Evolutionary conservation across 2,888 invertebrate genomes (phyloP), one percentile per base, ranked within the genome.

Genomic region (Ectemnius lituratus): DNA sequence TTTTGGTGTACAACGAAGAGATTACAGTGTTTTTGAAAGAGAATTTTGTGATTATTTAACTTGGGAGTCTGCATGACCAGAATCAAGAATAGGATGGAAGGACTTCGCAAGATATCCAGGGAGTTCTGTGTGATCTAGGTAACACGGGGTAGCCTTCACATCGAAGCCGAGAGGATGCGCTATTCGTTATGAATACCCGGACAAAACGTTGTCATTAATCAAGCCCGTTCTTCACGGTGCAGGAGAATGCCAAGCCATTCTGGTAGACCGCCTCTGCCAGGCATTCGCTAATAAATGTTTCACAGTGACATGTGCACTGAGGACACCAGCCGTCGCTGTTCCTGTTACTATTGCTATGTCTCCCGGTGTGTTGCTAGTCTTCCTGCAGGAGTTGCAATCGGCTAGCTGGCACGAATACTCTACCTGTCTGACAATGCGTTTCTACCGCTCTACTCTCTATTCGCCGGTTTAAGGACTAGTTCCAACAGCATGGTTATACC

Each of bases 221-320:
- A 82, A 76, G 70, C 47, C 61, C 67, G 70, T 77, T 83, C 80
- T 82, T 84, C 79, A 62, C 58, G 71, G 62, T 46, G 67, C 69
- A 66, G 45, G 66, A 57, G 82, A 79, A 79, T 73, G 76, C 63
- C 66, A 62, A 69, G 56, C 67, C 67, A 75, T 76, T 71, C 73
- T 69, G 77, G 70, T 71, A 61, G 70, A 73, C 73, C 73, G 65
- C 68, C 74, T 68, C 74, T 37, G 71, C 78, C 67, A 70, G 67
- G 74, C 76, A 71, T 82, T 80, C 70, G 70, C 84, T 85, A 85
- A 86, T 86, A 85, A 86, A 86, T 85, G 81, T 84, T 84, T 85
- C 83, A 85, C 76, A 72, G 73, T 74, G 81, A 83, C 79, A 76
- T 62, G 73, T 79, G 70, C 79, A 64, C 75, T 62, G 72, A 72